phyloP scores from a whole-genome alignment of 2,888 invertebrate species.

The Leucozona laternaria region DNA sequence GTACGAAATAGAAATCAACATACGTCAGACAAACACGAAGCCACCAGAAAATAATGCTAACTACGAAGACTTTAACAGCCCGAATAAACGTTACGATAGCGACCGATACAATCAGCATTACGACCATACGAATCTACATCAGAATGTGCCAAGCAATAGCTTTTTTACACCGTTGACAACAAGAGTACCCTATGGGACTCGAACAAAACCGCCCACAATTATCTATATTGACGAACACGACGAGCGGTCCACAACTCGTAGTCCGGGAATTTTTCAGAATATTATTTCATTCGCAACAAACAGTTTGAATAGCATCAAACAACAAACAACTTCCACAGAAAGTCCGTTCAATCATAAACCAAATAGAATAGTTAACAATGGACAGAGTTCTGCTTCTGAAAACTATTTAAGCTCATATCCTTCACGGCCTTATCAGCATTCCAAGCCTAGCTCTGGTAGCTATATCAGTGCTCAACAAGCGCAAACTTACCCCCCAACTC shows the following conservation, averaged over 20 bases:
- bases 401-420: conserved; percentile 37
- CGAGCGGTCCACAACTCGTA: conserved; percentile 77
- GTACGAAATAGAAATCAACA: conserved; percentile 83
- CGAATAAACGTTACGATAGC: conserved; percentile 78
- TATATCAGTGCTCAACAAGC: conserved; percentile 35
- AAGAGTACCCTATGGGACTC: conserved; percentile 50
- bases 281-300: conserved; percentile 79
- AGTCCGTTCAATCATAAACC: conserved; percentile 68
- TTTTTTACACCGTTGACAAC: conserved; percentile 47
- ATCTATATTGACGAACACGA: conserved; percentile 82
- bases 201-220: conserved; percentile 82
- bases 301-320: conserved; percentile 72
- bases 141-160: background rate
- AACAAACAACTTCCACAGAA: conserved; percentile 44
- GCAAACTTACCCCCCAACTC: conserved; percentile 34
- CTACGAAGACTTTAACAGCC: conserved; percentile 77
- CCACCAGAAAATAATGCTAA: conserved; percentile 71
- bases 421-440: conserved; percentile 4
- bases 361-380: conserved; percentile 49
- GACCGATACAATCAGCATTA: conserved; percentile 77
- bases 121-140: conserved; percentile 36
- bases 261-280: conserved; percentile 81
- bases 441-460: conserved; percentile 33
- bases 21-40: conserved; percentile 81
- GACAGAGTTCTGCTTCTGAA: conserved; percentile 24